Evolutionary conservation across 1,140 invertebrate genomes (phyloP).

Genomic region (Trachymyrmex cornetzi): DNA sequence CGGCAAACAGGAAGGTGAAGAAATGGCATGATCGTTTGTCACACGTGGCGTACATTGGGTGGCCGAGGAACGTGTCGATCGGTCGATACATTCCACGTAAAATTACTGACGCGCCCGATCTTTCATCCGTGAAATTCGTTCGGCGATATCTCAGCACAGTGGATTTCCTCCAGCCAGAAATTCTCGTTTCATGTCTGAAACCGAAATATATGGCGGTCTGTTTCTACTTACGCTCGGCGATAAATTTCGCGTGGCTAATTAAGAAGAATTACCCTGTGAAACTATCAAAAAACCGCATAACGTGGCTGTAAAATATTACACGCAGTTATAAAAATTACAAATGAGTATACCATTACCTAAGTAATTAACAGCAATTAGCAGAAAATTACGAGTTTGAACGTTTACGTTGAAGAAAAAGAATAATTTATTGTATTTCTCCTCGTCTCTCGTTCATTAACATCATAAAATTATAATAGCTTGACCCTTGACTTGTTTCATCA

Average conservation of each 20-base stretch:
- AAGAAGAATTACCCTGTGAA: neutral
- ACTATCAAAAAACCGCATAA: constrained; percentile 1
- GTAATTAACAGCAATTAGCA: constrained; percentile 1
- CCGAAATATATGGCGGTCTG: constrained; percentile 18
- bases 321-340: constrained; percentile 4
- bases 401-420: neutral
- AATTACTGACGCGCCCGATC: constrained; percentile 48
- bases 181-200: constrained; percentile 21
- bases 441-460: neutral
- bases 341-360: neutral
- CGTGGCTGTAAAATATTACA: neutral
- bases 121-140: constrained; percentile 54
- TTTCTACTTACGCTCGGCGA: constrained; percentile 23
- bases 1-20: constrained; percentile 36
- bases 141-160: constrained; percentile 2
- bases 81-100: constrained; percentile 44
- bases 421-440: neutral
- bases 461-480: neutral
- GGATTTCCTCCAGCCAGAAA: neutral
- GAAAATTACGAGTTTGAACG: neutral
- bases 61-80: constrained; percentile 6
- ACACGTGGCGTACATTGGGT: neutral
- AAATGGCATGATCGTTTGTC: constrained; percentile 60
- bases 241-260: constrained; percentile 48
- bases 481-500: neutral